Conservation (phyloP, 2,797 vertebrate genomes). For the Anisognathus igniventris region DNA sequence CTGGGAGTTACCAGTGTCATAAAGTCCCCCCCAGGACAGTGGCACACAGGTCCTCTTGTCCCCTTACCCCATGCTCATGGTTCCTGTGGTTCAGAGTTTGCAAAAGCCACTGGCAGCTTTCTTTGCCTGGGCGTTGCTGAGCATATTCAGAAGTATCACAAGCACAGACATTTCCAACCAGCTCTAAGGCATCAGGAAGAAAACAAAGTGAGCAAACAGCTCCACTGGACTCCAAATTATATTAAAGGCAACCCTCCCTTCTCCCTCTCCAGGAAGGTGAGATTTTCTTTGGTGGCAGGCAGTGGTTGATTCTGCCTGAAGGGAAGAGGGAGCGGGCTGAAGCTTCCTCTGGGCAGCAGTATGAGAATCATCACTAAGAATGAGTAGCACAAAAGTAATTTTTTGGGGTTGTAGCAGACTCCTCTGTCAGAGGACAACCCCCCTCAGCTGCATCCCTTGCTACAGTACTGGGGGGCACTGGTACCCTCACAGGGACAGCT, state of each 20-base stretch:
- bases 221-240: neutral
- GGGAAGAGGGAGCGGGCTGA: neutral
- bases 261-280: neutral
- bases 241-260: neutral
- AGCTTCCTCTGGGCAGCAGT: neutral
- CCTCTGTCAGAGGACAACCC: neutral
- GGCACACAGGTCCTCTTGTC: neutral
- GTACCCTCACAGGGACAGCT: neutral
- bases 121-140: neutral
- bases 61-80: accelerated
- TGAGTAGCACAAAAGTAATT: neutral
- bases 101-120: neutral
- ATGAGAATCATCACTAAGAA: neutral
- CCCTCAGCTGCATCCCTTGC: neutral
- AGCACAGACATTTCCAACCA: neutral
- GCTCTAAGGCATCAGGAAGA: neutral
- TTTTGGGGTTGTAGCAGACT: neutral
- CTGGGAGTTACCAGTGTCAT: neutral
- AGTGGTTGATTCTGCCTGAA: neutral
- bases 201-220: neutral
- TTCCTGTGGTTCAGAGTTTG: neutral
- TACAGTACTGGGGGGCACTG: neutral
- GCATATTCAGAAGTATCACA: neutral
- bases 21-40: neutral
- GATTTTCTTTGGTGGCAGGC: neutral